Evolutionary conservation across 2,888 invertebrate genomes (phyloP).

Genomic region (Thymelicus sylvestris): DNA sequence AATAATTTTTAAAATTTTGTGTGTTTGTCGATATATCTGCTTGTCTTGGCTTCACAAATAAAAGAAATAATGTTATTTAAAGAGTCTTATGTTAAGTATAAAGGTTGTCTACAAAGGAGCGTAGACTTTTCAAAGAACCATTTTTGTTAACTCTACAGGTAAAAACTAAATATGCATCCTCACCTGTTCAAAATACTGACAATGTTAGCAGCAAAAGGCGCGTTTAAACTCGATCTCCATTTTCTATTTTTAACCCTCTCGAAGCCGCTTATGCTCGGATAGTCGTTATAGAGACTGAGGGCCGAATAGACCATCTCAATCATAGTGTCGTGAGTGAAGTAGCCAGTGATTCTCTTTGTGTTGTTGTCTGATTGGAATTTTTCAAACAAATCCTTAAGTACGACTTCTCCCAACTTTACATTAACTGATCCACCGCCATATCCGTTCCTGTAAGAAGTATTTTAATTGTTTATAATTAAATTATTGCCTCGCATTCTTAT

Average conservation of each 20-base stretch:
- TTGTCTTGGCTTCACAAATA: too few species aligned
- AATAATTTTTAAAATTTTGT: too few species aligned
- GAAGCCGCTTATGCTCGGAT: constrained; percentile 73
- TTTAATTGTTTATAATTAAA: too few species aligned
- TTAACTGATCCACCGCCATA: constrained; percentile 41
- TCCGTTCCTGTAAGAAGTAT: constrained; percentile 48
- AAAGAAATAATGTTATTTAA: too few species aligned
- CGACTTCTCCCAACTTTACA: constrained; percentile 85
- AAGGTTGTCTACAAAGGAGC: too few species aligned
- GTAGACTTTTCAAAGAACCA: too few species aligned
- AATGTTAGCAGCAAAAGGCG: constrained; percentile 88
- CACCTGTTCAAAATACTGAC: constrained; percentile 87
- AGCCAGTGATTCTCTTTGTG: constrained; percentile 60
- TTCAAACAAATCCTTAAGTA: constrained; percentile 85
- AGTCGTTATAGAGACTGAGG: constrained; percentile 79
- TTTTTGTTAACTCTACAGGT: too few species aligned
- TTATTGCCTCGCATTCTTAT: too few species aligned
- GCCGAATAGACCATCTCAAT: constrained; percentile 85
- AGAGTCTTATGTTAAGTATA: too few species aligned
- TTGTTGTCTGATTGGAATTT: constrained; percentile 55
- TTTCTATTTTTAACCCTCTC: constrained; percentile 80
- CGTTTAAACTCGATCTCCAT: constrained; percentile 81
- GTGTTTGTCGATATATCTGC: too few species aligned
- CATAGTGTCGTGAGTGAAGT: constrained; percentile 86
- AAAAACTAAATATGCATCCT: neutral